Conservation (phyloP, 2,113 vertebrate species). For the Serilophus lunatus region DNA sequence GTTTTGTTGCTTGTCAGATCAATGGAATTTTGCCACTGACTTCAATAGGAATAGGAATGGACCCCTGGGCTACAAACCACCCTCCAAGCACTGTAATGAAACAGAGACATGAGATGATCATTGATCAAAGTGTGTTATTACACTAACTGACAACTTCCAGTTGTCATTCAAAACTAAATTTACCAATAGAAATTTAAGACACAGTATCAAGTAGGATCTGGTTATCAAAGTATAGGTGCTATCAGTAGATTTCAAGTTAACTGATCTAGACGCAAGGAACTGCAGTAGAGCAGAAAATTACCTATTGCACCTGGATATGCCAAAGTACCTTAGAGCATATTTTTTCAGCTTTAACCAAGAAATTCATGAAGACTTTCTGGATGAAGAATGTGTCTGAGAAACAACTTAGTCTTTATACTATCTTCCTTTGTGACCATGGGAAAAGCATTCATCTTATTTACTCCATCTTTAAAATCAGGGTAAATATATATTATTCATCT, state of each 20-base stretch:
- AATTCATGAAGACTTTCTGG: background rate
- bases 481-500: constrained; percentile 8
- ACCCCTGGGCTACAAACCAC: background rate
- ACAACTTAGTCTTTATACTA: background rate
- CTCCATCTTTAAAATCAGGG: constrained; percentile 1
- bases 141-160: background rate
- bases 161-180: background rate
- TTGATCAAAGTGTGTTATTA: background rate
- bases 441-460: constrained; percentile 41
- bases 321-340: background rate
- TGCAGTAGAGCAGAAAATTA: background rate
- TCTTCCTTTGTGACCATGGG: background rate
- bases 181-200: background rate
- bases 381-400: constrained; percentile 5
- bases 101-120: background rate
- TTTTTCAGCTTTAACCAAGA: background rate
- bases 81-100: background rate
- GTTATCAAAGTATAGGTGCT: background rate
- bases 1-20: background rate
- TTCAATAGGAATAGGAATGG: accelerated
- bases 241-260: background rate
- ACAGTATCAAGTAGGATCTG: background rate
- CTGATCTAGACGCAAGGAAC: background rate
- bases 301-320: background rate
- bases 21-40: background rate